Conservation (phyloP, 2,888 invertebrate species). For the Magallana nippona region DNA sequence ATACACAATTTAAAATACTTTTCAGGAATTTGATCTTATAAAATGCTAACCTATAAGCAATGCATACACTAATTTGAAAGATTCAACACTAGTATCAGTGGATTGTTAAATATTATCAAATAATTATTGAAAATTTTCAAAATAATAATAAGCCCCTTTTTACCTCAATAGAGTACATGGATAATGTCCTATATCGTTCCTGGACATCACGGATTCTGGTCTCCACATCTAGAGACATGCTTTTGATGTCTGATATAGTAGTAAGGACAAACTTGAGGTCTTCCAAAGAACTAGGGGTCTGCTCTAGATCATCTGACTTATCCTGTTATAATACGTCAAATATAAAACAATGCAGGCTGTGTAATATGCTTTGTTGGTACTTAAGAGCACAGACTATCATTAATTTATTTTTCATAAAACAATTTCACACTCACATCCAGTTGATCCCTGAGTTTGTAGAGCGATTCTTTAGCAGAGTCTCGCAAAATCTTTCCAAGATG, state of each 20-base stretch:
- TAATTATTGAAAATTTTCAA: background rate
- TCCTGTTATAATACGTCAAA: slow-evolving; percentile 78
- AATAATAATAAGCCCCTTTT: slow-evolving; percentile 54
- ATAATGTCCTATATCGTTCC: slow-evolving; percentile 88
- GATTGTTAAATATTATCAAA: background rate
- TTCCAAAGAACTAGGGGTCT: slow-evolving; percentile 88
- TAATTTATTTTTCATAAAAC: too few species aligned
- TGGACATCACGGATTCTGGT: slow-evolving; percentile 87
- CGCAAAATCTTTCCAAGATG: slow-evolving; percentile 87
- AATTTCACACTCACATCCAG: slow-evolving; percentile 84
- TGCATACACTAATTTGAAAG: too few species aligned
- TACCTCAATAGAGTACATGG: slow-evolving; percentile 87
- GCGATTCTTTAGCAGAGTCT: slow-evolving; percentile 85
- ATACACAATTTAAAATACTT: background rate
- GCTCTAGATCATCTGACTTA: slow-evolving; percentile 86
- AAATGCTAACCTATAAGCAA: too few species aligned
- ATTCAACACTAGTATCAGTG: too few species aligned
- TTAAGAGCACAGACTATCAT: too few species aligned
- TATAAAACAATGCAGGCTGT: slow-evolving; percentile 3
- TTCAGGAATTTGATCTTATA: too few species aligned
- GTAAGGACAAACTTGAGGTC: slow-evolving; percentile 92
- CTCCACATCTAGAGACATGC: slow-evolving; percentile 89
- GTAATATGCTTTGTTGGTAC: too few species aligned
- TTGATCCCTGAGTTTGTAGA: slow-evolving; percentile 85
- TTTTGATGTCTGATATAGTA: slow-evolving; percentile 88